phyloP scores from a whole-genome alignment of 2,113 vertebrate genomes.

The Gymnorhina tibicen region DNA sequence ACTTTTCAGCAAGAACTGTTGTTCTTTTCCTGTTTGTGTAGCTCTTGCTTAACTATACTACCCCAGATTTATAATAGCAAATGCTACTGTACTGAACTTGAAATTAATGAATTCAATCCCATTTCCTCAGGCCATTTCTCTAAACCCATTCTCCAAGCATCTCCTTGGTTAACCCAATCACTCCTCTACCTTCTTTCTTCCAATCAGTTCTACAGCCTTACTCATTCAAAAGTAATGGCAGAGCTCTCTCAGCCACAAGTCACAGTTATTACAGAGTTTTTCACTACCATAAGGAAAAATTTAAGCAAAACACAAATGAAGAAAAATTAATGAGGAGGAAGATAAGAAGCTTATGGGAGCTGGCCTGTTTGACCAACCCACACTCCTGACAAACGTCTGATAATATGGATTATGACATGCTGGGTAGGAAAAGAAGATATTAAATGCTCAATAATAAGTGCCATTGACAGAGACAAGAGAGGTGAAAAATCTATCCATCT shows the following conservation, averaged over 20 bases:
- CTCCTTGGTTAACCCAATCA: neutral
- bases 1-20: neutral
- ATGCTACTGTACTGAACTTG: neutral
- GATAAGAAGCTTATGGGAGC: neutral
- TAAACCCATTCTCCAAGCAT: neutral
- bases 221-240: neutral
- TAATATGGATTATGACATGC: neutral
- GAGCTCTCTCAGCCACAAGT: neutral
- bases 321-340: neutral
- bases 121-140: neutral
- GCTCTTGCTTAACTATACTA: neutral
- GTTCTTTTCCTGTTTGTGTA: neutral
- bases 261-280: neutral
- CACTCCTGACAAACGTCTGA: neutral
- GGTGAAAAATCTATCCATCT: neutral
- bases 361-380: neutral
- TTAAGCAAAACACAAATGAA: neutral
- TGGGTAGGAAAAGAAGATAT: neutral
- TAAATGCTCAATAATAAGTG: neutral
- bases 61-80: neutral
- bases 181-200: neutral
- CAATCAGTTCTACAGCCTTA: neutral
- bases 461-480: neutral
- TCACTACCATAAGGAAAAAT: neutral
- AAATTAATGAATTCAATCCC: neutral